Base-by-base conservation (phyloP, 2,888 invertebrate species). In the Mimumesa dahlbomi region DNA sequence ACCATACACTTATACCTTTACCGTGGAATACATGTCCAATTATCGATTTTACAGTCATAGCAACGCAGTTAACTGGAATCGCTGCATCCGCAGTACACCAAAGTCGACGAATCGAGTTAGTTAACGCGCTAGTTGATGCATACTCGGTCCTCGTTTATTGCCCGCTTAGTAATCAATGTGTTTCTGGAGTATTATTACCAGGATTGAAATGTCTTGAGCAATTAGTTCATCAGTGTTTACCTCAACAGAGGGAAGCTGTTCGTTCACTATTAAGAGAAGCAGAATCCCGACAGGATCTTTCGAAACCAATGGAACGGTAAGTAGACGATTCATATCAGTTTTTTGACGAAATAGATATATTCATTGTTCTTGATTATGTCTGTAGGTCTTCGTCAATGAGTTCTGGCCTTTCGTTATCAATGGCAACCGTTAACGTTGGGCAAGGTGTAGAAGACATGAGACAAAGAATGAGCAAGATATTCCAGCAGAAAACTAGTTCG, bases 41-140 rank as follows among this genome's bases (percentile, higher is more conserved):
- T 69, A 5, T 61, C 65, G 40, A 29, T 16, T 59, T 90, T 91
- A 54, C 87, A 93, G 93, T 94, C 66, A 91, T 94, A 75, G 90
- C 93, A 40, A 93, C 93, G 0, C 92, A 93, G 67, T 84, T 94
- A 71, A 91, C 91, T 7, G 91, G 90, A 19, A 90, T 93, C 81
- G 91, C 93, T 2, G 89, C 91, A 2, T 91, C 91, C 67, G 92
- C 92, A 77, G 90, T 91, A 63, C 92, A 92, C 73, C 92, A 92
- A 78, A 90, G 91, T 2, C 90, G 91, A 1, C 92, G 91, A 82
- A 86, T 90, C 49, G 93, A 93, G 79, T 90, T 94, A 63, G 91
- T 92, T 6, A 88, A 91, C 57, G 92, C 92, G 42, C 87, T 94
- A 50, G 90, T 94, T 50, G 94, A 94, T 81, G 92, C 93, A 0